Base-by-base conservation (phyloP, 2,797 vertebrate genomes). In the Lepilemur septentrionalis region DNA sequence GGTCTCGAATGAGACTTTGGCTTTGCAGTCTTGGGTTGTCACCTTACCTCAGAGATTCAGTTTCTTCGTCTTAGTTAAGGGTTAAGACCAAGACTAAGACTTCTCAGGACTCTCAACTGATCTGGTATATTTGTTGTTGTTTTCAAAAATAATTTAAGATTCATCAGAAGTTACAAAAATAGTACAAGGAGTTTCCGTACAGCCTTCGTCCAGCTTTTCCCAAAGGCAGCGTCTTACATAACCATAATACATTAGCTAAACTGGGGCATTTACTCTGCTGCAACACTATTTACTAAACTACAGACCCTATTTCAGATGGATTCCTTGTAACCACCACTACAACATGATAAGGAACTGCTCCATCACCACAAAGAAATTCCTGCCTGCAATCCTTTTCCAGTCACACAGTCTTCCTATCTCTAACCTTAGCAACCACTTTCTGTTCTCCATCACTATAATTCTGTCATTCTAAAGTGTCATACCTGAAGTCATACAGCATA, bases 111-210 rank as follows among this genome's bases (percentile, higher is more conserved):
- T 72, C 63, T 82, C 75, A 89, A 50, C 1, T 55, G 30, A 65
- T n/a, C 41, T 69, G 7, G 14, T 55, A 2, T 10, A 32, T 50
- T 23, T 61, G 43, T 32, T 46, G 5, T 9, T 89, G 13, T 22
- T 90, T 72, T 55, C 52, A 84, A 80, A 90, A 88, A 89, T 70
- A 48, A 75, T 59, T 73, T 89, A 88, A 91, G 55, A 79, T 4
- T 75, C 85, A 91, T 4, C 11, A 69, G 55, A 96, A 67, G 50
- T n/a, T 79, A 22, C 76, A 75, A 87, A 93, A 94, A 91, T 3
- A 93, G n/a, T 52, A 79, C 32, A 70, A 78, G 65, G 41, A 38
- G 25, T 76, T 63, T 10, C 61, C 46, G 18, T 32, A 67, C 20
- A 94, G 13, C 8, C n/a, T 87, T 93, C 32, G 57, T 30, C 38